Base-by-base conservation (phyloP, 1,140 invertebrate species). In the Campoletis sonorensis region DNA sequence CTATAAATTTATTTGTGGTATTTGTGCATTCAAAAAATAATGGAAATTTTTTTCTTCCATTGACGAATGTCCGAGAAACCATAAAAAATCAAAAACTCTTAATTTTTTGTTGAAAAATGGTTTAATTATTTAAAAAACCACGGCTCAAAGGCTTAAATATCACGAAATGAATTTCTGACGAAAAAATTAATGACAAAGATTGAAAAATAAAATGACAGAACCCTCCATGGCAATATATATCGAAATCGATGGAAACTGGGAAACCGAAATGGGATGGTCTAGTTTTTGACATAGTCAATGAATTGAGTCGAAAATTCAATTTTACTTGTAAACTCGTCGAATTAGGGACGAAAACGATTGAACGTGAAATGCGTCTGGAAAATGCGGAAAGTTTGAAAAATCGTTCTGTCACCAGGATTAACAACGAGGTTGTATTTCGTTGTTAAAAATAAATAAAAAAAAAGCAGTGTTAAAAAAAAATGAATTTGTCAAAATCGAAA, bases 141-240 rank as follows among this genome's bases (percentile, higher is more conserved):
- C 2, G 30, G 30, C 30, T 33, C 30, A 7, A 33, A 33, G 30
- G 3, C 30, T 33, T 33, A 33, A 33, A 33, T 33, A 7, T 49
- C 16, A 49, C 11, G 13, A 16, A 15, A 8, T 58, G 23, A 21
- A 16, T 40, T 67, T 70, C 75, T 30, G 0, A 30, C 26, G n/a
- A 16, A n/a, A 72, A 64, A 70, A 33, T n/a, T 30, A 16, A 70
- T 33, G 2, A 33, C 30, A 7, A 70, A 15, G 85, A 3, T 70
- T 70, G 0, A 58, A 58, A n/a, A 10, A 58, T 33, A 10, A 10
- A 64, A 84, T 92, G 90, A 73, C 89, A 97, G 97, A 96, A 96
- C 93, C 96, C 96, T 2, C 97, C 97, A 0, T 98, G 96, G 96
- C 96, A 97, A 30, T 82, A 79, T 87, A 95, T 96, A 13, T 88